A percentile compares a stretch with the other conserved stretches of the same genome.
Evolutionary conservation across 2,888 invertebrate genomes (phyloP).

Genomic region (Beris chalybata): DNA sequence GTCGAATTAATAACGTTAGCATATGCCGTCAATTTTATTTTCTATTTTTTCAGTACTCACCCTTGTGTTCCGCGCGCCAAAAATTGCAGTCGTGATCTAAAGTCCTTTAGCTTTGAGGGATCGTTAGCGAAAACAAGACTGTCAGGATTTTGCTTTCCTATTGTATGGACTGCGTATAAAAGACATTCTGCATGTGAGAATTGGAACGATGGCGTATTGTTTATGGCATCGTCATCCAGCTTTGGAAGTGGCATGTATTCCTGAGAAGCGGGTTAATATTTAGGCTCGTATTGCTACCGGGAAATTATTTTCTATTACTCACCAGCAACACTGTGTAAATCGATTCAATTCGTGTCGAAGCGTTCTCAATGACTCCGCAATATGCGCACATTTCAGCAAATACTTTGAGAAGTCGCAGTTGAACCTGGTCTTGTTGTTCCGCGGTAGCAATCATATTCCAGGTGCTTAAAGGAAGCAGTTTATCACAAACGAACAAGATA

Average conservation of each 20-base stretch:
- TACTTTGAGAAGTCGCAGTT: conserved; percentile 80
- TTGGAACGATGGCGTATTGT: conserved; percentile 78
- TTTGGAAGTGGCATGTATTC: conserved; percentile 89
- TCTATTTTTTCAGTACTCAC: conserved; percentile 61
- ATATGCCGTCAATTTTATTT: conserved; percentile 1
- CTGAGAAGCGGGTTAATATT: conserved; percentile 57
- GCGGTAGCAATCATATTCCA: conserved; percentile 65
- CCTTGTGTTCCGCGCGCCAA: conserved; percentile 91
- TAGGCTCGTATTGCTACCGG: background rate
- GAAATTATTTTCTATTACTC: conserved; percentile 47
- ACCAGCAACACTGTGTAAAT: conserved; percentile 80
- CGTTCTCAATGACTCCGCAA: conserved; percentile 75
- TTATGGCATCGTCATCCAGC: conserved; percentile 62
- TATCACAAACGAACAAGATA: conserved; percentile 79
- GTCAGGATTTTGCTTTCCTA: conserved; percentile 79
- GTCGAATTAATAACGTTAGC: background rate
- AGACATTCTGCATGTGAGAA: conserved; percentile 94
- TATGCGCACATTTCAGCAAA: conserved; percentile 82
- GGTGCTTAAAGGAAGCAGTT: conserved; percentile 75
- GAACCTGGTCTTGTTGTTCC: conserved; percentile 65
- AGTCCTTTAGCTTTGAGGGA: conserved; percentile 76
- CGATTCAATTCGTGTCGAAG: conserved; percentile 72
- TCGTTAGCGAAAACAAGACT: conserved; percentile 73
- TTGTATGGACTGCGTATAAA: conserved; percentile 71
- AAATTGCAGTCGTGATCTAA: conserved; percentile 84